Evolutionary conservation across 2,797 vertebrate genomes (phyloP), one percentile per base, ranked within the genome.

Genomic region (Otolemur crassicaudatus): DNA sequence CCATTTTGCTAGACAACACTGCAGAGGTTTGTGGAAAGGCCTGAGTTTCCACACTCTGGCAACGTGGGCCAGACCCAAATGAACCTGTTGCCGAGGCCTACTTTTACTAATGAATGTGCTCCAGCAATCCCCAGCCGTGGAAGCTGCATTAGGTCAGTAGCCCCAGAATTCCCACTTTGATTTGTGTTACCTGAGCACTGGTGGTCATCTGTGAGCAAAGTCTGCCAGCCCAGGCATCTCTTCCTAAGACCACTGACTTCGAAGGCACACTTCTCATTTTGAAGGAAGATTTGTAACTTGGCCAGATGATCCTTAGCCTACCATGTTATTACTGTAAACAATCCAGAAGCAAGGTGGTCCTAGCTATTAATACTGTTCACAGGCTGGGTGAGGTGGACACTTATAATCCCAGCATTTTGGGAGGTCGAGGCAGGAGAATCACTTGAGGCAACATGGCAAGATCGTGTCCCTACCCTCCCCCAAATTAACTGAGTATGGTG

Each of bases 121-220:
- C 14, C 0, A 3, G 98, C 95, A 95, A 63, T 97, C 98, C 75
- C 94, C 82, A 86, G 67, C 60, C 7, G 11, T 0, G 0, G 90
- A 91, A 82, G 89, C 93, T 94, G 95, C 92, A n/a, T 87, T 96
- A 95, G 97, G 97, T 97, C 96, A 95, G 93, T 94, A 97, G 94
- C 80, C 84, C 72, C 0, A 0, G 58, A 94, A 87, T 91, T 94
- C 77, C 94, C 61, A 67, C 72, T 96, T 95, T 95, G 83, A 69
- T 86, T 53, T 67, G 90, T 96, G 95, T 94, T 95, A 87, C 77
- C 84, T 0, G 5, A 97, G 67, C 23, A 31, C 69, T 88, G 88
- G 61, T 76, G 49, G 87, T 80, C 92, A 83, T 93, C 96, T 95
- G 95, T 94, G 97, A 97, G 95, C 14, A 5, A 97, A 94, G 61